phyloP scores from a whole-genome alignment of 2,888 invertebrate species.

The Chalcis sispes region DNA sequence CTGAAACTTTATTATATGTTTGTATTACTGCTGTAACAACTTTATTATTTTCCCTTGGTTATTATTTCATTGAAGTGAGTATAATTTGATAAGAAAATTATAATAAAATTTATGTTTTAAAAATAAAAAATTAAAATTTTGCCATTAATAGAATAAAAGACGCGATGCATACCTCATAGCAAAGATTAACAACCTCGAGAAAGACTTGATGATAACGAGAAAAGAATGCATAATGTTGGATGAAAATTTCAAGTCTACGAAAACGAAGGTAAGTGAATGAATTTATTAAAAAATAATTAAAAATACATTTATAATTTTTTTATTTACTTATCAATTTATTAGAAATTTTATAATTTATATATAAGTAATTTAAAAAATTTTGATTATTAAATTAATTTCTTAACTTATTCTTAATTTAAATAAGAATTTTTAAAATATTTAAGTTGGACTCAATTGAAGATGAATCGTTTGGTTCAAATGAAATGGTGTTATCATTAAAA shows the following conservation, averaged over 20 bases:
- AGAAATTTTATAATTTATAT: constrained; percentile 36
- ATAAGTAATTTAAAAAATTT: neutral
- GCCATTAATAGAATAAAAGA: constrained; percentile 78
- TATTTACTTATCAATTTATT: constrained; percentile 16
- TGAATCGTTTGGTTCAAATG: constrained; percentile 84
- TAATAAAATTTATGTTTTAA: neutral
- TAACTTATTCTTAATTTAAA: neutral
- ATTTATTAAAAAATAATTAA: neutral
- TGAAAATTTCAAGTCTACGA: constrained; percentile 76
- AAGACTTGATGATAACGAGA: constrained; percentile 79
- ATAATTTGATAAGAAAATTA: neutral
- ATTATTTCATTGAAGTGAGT: constrained; percentile 84
- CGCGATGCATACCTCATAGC: constrained; percentile 84
- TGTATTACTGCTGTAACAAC: constrained; percentile 84
- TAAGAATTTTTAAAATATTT: constrained; percentile 15
- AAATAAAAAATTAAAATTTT: neutral
- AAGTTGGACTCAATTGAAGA: constrained; percentile 82
- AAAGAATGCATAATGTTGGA: constrained; percentile 79
- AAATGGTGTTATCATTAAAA: constrained; percentile 83
- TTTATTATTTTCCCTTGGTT: constrained; percentile 85
- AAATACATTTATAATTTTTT: neutral
- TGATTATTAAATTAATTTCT: no score
- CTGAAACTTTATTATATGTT: constrained; percentile 78
- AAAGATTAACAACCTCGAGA: constrained; percentile 82
- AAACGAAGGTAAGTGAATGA: constrained; percentile 72